Evolutionary conservation across 2,797 vertebrate species (phyloP), one percentile per base, ranked within the genome.

Genomic region (Poeciliopsis presidionis): DNA sequence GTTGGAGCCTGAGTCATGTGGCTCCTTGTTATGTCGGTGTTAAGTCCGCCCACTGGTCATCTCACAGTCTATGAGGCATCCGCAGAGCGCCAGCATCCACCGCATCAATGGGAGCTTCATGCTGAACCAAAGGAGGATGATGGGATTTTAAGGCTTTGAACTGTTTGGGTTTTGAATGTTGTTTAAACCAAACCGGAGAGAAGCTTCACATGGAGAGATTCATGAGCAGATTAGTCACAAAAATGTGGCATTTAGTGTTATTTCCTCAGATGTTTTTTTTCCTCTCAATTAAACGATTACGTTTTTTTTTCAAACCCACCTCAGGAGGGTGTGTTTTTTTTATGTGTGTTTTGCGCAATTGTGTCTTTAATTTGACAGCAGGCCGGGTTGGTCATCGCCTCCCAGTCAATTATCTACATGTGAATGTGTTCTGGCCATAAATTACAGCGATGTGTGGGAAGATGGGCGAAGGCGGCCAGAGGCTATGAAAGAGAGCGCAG

Each of bases 1-100:
- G 79, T 90, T 86, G 63, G 63, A 86, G 83, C 81, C 77, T 93
- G 91, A 94, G 88, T 94, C 93, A 93, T 88, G 87, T 84, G 73
- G 85, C 81, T 92, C 82, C 74, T 82, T 85, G 88, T 90, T 84
- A 80, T 88, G 70, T 72, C 72, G 16, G 80, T 49, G 79, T 84
- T 79, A 79, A 84, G 74, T 89, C 88, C 87, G 41, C 90, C 91
- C 90, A 92, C 92, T 83, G 88, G 87, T 91, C 89, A 90, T 82
- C 78, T 87, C 77, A 25, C 76, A 81, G 83, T 88, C 89, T 85
- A 72, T 85, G 88, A 90, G 82, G 90, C 83, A 83, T 90, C 83
- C 83, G 84, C 87, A 89, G 67, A 83, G 84, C 82, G 65, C 87
- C 80, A 81, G 74, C 86, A 84, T 82, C 74, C 82, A 74, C 55